Evolutionary conservation across 2,888 invertebrate species (phyloP), one percentile per base, ranked within the genome.

Genomic region (Dryomyza anilis): DNA sequence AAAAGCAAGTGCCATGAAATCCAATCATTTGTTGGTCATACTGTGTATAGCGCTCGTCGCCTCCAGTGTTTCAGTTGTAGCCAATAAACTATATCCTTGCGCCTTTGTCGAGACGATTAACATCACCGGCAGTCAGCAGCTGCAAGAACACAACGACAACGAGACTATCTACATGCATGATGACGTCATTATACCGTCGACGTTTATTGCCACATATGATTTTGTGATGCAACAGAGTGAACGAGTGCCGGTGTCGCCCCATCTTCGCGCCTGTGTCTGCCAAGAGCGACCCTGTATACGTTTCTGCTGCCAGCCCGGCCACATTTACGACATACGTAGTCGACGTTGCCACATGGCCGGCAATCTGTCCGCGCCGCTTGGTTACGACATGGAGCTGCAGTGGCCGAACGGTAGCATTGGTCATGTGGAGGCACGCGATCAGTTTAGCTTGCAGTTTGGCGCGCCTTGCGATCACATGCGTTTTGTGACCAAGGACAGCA

Each of bases 211-310:
- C 0, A 69, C 70, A 43, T 82, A 79, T 63, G 76, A 80, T 27
- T 83, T 81, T 67, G 70, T 77, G 7, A 76, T 79, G 3, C 48
- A 29, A 8, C 59, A 48, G n/a, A 29, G n/a, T 16, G 73, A 76
- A 25, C 76, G 78, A 0, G 63, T 76, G 50, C 71, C 76, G 2
- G 77, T 72, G 0, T 64, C 68, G 3, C 67, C 72, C 1, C 80
- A 81, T 60, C 56, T 77, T 21, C 73, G 82, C 6, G 84, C 81
- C 10, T 84, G 84, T 60, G 67, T 82, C 36, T 84, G 84, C 25
- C 71, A 75, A 14, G 48, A 78, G 23, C 74, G 72, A 14, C 74
- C 79, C 0, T 84, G 84, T 52, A 74, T 84, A 10, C 74, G 82
- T 6, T 78, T 82, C 59, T 84, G 84, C 61, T 84, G 84, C 57